Evolutionary conservation across 2,113 vertebrate genomes (phyloP), one percentile per base, ranked within the genome.

Genomic region (Sitta europaea): DNA sequence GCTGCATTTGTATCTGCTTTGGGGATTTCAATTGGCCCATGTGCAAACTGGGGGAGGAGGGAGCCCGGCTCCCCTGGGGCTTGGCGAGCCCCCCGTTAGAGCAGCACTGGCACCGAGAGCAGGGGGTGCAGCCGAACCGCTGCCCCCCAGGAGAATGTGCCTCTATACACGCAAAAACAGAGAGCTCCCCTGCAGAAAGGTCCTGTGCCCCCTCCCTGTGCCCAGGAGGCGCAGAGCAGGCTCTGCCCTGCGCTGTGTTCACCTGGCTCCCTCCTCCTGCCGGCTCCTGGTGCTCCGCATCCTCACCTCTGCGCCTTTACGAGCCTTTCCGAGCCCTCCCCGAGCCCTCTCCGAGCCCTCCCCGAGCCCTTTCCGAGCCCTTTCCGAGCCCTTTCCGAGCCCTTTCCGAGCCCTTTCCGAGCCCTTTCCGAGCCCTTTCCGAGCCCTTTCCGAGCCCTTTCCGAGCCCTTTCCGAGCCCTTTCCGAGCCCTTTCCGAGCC

Each of bases 101-200:
- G 72, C 53, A 54, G 72, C 28, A 3, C 22, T 65, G 18, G 47
- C 23, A 21, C n/a, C 21, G 43, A 20, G 47, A 38, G 42, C 17
- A 35, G 4, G 15, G 31, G 1, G 4, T 28, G 66, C 10, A 24
- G 61, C 76, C 54, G 28, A 45, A 13, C 38, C 53, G 19, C 16
- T 42, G 63, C 74, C n/a, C n/a, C n/a, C n/a, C n/a, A n/a, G n/a
- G n/a, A n/a, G n/a, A 25, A 2, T 24, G 4, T 59, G 50, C 43
- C 16, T 3, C 1, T n/a, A 8, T 2, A 12, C 23, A 29, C 6
- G 6, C 17, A 6, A 18, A 48, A 29, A 8, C 29, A 48, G 45
- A 21, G 20, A 50, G 11, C 14, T 9, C 1, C 22, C 25, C 24
- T 10, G 1, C 24, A 4, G 20, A 20, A 51, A 38, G 14, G 11